Conservation (phyloP, 2,113 vertebrate species). For the Stigmatopora argus region DNA sequence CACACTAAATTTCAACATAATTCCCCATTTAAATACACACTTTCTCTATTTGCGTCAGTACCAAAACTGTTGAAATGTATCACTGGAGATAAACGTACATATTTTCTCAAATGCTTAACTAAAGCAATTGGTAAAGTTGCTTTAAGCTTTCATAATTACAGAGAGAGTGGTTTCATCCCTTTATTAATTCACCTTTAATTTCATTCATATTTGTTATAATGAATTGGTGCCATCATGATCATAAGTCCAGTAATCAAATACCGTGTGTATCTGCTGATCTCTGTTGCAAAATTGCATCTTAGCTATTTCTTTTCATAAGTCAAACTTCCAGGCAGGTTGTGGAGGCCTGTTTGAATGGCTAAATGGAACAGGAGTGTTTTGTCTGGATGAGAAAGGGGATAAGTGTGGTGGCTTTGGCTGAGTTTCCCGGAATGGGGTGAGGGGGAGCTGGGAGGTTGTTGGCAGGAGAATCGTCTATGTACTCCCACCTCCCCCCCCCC, state of each 20-base stretch:
- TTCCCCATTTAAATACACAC: background rate
- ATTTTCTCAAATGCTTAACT: background rate
- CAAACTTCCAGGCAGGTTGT: background rate
- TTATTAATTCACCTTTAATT: background rate
- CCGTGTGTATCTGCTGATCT: background rate
- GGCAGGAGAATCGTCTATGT: background rate
- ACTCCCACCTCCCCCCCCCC: background rate
- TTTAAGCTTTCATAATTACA: background rate
- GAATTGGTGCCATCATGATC: background rate
- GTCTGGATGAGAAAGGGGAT: background rate
- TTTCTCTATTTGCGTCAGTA: background rate
- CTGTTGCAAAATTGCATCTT: too few species aligned
- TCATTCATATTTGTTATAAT: background rate
- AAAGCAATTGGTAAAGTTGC: too few species aligned
- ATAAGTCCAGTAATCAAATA: background rate
- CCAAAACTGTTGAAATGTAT: background rate
- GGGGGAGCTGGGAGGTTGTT: background rate
- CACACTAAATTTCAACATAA: background rate
- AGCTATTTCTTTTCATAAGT: background rate
- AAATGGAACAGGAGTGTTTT: background rate
- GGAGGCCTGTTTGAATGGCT: background rate
- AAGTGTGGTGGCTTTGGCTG: background rate
- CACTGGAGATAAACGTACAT: background rate
- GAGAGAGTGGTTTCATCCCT: background rate
- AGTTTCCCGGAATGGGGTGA: background rate